Conservation (phyloP, 2,113 vertebrate species). For the Agapornis roseicollis region DNA sequence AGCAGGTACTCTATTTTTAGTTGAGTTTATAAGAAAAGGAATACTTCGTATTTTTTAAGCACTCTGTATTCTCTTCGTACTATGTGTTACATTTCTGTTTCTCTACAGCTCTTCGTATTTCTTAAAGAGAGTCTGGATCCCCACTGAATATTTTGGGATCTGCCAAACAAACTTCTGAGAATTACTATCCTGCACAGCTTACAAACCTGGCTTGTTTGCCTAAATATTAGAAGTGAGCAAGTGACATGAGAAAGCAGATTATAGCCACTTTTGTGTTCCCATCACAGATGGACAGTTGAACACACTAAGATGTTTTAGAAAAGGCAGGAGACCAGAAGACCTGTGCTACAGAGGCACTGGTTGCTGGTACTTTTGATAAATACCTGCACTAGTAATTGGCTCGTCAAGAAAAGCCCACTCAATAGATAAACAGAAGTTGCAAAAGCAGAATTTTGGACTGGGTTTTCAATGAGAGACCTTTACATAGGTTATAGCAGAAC, state of each 20-base stretch:
- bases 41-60: background rate
- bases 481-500: background rate
- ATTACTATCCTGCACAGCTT: background rate
- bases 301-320: background rate
- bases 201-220: background rate
- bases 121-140: background rate
- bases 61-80: background rate
- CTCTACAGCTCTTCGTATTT: background rate
- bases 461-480: background rate
- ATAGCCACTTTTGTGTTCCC: background rate
- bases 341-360: background rate
- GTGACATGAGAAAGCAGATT: background rate
- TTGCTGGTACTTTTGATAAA: background rate
- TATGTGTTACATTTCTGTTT: background rate
- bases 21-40: background rate
- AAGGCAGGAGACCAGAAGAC: background rate
- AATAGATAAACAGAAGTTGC: background rate
- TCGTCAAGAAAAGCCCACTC: background rate
- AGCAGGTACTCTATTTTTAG: background rate
- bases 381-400: background rate
- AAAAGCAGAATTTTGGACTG: background rate
- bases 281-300: background rate
- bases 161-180: background rate
- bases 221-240: background rate
- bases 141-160: background rate